These are phyloP conservation scores for Momotus momota DNA, from an alignment of 2,797 vertebrate species.

Conservation along the genomic window DNA sequence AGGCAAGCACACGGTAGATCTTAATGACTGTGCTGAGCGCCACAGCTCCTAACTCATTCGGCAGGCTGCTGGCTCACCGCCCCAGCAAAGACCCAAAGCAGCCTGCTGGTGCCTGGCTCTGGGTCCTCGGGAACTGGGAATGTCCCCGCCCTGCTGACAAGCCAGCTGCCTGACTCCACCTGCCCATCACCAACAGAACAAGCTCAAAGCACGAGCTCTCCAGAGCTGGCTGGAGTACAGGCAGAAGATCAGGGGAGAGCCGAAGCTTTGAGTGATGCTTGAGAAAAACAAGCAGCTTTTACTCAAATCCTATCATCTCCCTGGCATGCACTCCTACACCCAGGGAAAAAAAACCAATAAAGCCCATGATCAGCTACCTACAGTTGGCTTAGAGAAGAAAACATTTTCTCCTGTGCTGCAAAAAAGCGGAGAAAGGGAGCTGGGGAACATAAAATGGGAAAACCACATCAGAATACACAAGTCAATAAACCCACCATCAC, in stretches of 20 bases:
- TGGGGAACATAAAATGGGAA: background rate
- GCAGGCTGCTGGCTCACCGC: background rate
- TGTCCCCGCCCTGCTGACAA: background rate
- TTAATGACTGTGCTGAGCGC: background rate
- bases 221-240: background rate
- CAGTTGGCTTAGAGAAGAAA: background rate
- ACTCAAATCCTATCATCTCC: background rate
- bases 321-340: background rate
- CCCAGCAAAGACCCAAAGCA: background rate
- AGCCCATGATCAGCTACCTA: background rate
- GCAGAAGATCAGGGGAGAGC: background rate
- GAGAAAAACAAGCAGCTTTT: background rate
- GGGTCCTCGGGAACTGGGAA: background rate
- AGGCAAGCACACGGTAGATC: background rate
- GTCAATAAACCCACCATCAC: conserved; percentile 81
- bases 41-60: background rate
- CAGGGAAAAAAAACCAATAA: background rate
- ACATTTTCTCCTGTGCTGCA: background rate
- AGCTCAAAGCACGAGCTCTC: background rate
- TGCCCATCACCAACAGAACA: background rate
- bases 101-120: background rate
- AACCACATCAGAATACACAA: background rate
- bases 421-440: background rate
- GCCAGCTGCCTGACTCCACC: background rate
- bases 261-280: background rate